Conservation (phyloP, 2,113 vertebrate species). For the Scophthalmus maximus region DNA sequence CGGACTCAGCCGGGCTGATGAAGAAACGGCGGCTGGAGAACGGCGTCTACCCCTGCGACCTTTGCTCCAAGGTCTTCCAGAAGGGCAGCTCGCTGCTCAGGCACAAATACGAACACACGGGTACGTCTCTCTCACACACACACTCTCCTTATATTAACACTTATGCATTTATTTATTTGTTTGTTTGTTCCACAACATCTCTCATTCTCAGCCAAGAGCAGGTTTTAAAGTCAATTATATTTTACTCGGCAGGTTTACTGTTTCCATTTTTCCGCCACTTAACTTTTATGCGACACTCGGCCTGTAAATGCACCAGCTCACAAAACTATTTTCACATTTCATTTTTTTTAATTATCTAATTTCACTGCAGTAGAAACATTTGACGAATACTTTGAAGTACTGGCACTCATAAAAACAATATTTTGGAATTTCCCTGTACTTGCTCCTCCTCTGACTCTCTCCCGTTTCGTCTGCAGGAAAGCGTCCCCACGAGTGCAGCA, state of each 20-base stretch:
- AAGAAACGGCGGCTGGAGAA: slow-evolving; percentile 92
- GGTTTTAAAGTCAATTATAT: no score
- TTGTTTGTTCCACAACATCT: no score
- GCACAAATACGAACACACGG: slow-evolving; percentile 99
- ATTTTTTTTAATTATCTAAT: no score
- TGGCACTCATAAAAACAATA: neutral
- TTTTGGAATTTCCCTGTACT: neutral
- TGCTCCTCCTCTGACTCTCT: neutral
- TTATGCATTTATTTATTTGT: no score
- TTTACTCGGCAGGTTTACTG: no score
- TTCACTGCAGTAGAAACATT: neutral
- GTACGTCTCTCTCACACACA: no score
- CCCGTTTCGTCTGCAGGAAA: slow-evolving; percentile 84
- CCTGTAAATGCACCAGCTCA: slow-evolving; percentile 9
- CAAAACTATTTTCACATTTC: neutral
- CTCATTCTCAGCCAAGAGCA: no score
- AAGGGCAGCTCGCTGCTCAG: slow-evolving; percentile 97
- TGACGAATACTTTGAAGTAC: neutral
- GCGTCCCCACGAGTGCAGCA: slow-evolving; percentile 93
- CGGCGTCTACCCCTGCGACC: slow-evolving; percentile 95
- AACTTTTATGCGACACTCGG: slow-evolving; percentile 36
- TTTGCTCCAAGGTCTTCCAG: slow-evolving; percentile 99
- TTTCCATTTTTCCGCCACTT: no score
- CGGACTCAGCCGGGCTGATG: slow-evolving; percentile 86
- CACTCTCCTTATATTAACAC: no score